Conservation (phyloP, 2,888 invertebrate species). For the Gandaritis pyraliata region DNA sequence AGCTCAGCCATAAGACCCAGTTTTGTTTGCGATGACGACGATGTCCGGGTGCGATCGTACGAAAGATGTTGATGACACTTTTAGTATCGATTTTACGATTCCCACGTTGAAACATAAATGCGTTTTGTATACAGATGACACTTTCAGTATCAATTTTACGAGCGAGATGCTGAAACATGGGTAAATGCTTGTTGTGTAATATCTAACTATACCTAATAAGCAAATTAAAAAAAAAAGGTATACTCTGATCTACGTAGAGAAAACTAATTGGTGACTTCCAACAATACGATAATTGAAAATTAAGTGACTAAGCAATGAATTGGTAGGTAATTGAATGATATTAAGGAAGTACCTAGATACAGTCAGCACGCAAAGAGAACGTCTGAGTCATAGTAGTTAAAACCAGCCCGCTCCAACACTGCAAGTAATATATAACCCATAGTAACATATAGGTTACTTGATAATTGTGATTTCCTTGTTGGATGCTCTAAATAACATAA, state of each 20-base stretch:
- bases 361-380: no score
- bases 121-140: neutral
- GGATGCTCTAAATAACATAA: no score
- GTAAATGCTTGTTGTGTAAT: neutral
- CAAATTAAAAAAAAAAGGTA: no score
- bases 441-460: no score
- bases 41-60: constrained; percentile 3
- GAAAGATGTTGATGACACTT: neutral
- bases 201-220: no score
- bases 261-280: constrained; percentile 1
- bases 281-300: neutral
- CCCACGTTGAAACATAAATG: neutral
- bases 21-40: neutral
- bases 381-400: no score
- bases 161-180: neutral
- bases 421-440: no score
- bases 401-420: no score
- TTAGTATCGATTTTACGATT: neutral
- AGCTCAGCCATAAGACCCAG: neutral
- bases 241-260: neutral
- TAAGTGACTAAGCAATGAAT: no score
- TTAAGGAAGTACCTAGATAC: no score
- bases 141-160: neutral
- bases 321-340: no score
- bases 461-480: no score